Evolutionary conservation across 2,888 invertebrate genomes (phyloP), one percentile per base, ranked within the genome.

Genomic region (Parnassius smintheus): DNA sequence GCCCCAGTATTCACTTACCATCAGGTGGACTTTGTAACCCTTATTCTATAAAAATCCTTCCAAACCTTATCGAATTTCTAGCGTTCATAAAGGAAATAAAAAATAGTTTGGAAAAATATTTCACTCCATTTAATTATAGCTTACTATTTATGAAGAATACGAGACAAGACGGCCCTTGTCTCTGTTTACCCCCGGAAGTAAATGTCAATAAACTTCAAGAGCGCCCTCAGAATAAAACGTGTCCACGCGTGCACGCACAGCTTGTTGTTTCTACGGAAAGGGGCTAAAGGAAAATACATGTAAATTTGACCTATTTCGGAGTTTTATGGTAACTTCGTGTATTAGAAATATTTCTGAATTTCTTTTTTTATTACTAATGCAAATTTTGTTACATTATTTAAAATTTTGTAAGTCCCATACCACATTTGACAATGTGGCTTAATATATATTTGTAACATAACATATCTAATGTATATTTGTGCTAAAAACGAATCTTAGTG

Each of bases 181-280:
- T 75, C 76, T 88, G 89, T 91, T 91, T 91, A 82, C 85, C 78
- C 84, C 79, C 77, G 73, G 81, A 85, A 91, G 91, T 91, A 88
- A 91, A 91, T 89, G 91, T 90, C 90, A 91, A 91, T 88, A 91
- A 86, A 85, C 81, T 84, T 84, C 82, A 83, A 85, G 84, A 79
- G 77, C 75, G 72, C 78, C 79, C 85, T 82, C 78, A 72, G 69
- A 81, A 83, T 78, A 79, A 79, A 80, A 82, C 84, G 82, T 84
- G 82, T 79, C 80, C 80, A 73, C 68, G 75, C 76, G 76, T 77
- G 73, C 78, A 75, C 73, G 73, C 78, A 75, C 73, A 72, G 71
- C 67, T 77, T 77, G 82, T 85, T 62, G 83, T 86, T 82, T 81
- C 75, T 72, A 68, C 71, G 71, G 75, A 72, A 72, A 68, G 69